phyloP scores from a whole-genome alignment of 64 coral and sea anemone species.

The Dendronephthya gigantea region DNA sequence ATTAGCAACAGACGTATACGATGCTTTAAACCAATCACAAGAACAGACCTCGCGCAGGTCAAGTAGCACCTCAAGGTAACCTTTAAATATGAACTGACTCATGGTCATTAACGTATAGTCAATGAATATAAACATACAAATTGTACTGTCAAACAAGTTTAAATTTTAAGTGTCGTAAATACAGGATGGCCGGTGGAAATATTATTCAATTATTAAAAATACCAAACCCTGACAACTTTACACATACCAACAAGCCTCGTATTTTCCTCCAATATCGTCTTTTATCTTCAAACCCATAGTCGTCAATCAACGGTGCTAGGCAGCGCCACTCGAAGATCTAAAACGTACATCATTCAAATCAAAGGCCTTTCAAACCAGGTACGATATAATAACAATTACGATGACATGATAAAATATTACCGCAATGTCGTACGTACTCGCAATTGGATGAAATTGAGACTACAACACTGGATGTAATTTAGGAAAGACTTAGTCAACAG shows the following conservation, averaged over 20 bases:
- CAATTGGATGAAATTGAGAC: too few species aligned
- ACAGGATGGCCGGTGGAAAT: too few species aligned
- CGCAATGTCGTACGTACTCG: too few species aligned
- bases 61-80: slow-evolving; percentile 6
- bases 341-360: slow-evolving; percentile 65
- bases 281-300: background rate
- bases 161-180: too few species aligned
- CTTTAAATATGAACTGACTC: background rate
- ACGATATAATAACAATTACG: background rate
- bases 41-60: background rate
- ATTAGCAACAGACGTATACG: slow-evolving; percentile 52
- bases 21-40: slow-evolving; percentile 26
- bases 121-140: too few species aligned
- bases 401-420: too few species aligned
- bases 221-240: too few species aligned
- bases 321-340: slow-evolving; percentile 64
- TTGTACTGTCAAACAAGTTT: too few species aligned
- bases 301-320: slow-evolving; percentile 52
- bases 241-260: background rate
- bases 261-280: background rate
- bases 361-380: slow-evolving; percentile 81
- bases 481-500: too few species aligned
- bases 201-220: too few species aligned
- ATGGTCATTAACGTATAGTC: too few species aligned
- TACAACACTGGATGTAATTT: too few species aligned